A percentile compares a stretch with the other conserved stretches of the same genome.
phyloP scores from a whole-genome alignment of 2,888 invertebrate genomes.

The Agrochola litura region DNA sequence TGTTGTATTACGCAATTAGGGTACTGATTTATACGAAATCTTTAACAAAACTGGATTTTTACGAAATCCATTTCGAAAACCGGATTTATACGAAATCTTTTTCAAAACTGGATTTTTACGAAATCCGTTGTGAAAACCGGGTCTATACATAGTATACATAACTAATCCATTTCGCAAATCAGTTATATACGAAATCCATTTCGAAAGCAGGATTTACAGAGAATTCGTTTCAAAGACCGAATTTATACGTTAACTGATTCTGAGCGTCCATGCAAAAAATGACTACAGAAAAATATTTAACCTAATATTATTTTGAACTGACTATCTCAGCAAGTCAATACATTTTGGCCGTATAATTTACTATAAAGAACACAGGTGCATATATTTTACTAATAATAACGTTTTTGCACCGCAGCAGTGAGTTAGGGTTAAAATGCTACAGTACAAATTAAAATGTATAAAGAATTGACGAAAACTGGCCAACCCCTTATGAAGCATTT shows the following conservation, averaged over 20 bases:
- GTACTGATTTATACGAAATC: background rate
- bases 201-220: background rate
- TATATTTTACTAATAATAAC: conserved; percentile 62
- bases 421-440: conserved; percentile 66
- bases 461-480: conserved; percentile 80
- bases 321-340: conserved; percentile 71
- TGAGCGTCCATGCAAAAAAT: conserved; percentile 64
- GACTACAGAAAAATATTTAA: conserved; percentile 57
- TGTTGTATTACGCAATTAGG: too few species aligned
- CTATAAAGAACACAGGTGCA: conserved; percentile 74
- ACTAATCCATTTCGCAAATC: background rate
- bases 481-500: conserved; percentile 67
- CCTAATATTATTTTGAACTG: conserved; percentile 69
- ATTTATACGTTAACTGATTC: conserved; percentile 31
- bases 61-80: background rate
- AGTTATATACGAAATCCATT: conserved; percentile 4
- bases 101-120: background rate
- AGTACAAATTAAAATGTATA: conserved; percentile 74
- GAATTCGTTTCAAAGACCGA: background rate
- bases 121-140: too few species aligned
- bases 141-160: too few species aligned
- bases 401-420: conserved; percentile 64
- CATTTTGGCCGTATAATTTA: conserved; percentile 77
- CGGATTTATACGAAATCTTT: background rate
- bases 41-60: background rate